Evolutionary conservation across 1,140 invertebrate genomes (phyloP), one percentile per base, ranked within the genome.

Genomic region (Drosophila kurseongensis): DNA sequence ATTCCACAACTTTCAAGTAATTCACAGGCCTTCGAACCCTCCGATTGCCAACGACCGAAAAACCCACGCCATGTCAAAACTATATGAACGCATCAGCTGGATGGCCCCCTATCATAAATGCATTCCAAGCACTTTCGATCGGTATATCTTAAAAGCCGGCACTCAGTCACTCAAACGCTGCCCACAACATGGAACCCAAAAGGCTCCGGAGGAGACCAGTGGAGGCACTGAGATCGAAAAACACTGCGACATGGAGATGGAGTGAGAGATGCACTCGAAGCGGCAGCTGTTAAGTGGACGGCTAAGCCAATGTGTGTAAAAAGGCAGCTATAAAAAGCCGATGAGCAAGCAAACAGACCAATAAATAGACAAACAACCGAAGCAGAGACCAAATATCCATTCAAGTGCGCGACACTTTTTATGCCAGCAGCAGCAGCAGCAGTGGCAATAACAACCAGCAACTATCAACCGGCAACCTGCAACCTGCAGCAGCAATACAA

Each of bases 301-400:
- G 65, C 80, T 88, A 78, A 79, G 75, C 71, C 78, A 88, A 72
- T 78, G 65, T 78, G 56, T 55, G 47, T 57, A 65, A 51, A 73
- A 80, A 63, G 52, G 61, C 65, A 44, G 55, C 50, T 40, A 62
- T 35, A 62, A 71, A 75, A 66, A 88, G 55, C 56, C 72, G 75
- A 69, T 56, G 56, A 61, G 59, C 72, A 69, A 77, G 79, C 81
- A 80, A 82, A 86, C 82, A 83, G 79, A 82, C 66, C 78, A 77
- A 88, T 79, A 88, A 83, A 80, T 63, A 88, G 68, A 86, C 84
- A 86, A 83, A 88, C 83, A 86, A 88, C 55, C 78, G 82, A 85
- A 86, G 78, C 82, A 78, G 41, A 81, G 78, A 61, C 58, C 57
- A 65, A 72, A 69, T 51, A 82, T 78, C 74, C 79, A 86, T 86